Conservation (phyloP, 2,113 vertebrate species). For the Tonatia bakeri region DNA sequence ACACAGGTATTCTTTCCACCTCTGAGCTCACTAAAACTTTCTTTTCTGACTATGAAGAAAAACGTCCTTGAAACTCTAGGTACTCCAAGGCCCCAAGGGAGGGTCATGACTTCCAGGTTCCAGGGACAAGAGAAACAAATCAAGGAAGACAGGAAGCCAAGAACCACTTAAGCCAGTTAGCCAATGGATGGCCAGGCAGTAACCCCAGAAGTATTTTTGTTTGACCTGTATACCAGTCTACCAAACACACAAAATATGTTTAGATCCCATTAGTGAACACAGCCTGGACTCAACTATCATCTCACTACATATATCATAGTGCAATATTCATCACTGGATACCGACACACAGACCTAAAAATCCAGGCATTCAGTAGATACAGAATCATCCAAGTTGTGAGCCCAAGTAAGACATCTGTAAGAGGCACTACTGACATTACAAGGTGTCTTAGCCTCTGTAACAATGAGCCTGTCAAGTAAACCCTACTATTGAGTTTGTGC, state of each 20-base stretch:
- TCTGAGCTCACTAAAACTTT: background rate
- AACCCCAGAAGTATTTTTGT: background rate
- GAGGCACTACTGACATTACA: background rate
- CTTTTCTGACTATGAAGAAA: background rate
- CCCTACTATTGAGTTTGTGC: conserved; percentile 36
- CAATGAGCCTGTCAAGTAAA: background rate
- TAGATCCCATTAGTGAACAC: background rate
- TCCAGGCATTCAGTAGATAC: background rate
- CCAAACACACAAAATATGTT: background rate
- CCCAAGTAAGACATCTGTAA: background rate
- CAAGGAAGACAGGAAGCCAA: background rate
- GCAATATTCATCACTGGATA: background rate
- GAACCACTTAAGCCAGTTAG: background rate
- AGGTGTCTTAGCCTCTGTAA: background rate
- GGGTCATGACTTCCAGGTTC: background rate
- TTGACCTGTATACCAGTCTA: background rate
- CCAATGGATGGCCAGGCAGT: background rate
- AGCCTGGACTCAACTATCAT: background rate
- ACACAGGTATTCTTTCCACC: background rate
- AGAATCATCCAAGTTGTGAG: background rate
- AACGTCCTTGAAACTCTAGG: background rate
- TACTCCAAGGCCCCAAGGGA: background rate
- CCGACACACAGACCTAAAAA: background rate
- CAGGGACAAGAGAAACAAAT: background rate
- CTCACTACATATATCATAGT: background rate